Evolutionary conservation across 2,888 invertebrate species (phyloP), one percentile per base, ranked within the genome.

Genomic region (Hedya salicella): DNA sequence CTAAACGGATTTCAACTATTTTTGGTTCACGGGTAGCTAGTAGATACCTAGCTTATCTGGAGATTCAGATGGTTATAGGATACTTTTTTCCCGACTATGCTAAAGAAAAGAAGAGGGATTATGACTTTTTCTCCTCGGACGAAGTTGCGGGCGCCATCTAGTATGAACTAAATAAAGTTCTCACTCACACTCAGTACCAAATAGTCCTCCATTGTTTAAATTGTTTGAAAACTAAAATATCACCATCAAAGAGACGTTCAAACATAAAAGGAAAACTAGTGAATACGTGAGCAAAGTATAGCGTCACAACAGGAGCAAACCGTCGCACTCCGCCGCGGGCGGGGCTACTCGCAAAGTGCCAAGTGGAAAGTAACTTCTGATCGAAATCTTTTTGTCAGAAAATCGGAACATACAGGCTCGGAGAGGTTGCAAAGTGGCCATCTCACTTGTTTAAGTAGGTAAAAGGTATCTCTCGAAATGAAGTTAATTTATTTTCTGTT

Each of bases 361-460:
- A 63, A 68, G 67, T 68, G 52, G 62, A 46, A 63, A 67, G 63
- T 63, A 59, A 67, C 67, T 67, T 63, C n/a, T 59, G 67, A 56
- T 57, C 49, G 57, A 52, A 64, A 64, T 64, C 64, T 59, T 64
- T 64, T 64, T 62, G 63, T 64, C 63, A 57, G 63, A 11, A 63
- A 64, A 57, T 64, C 63, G 61, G 49, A 49, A 50, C 52, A 50
- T 44, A 17, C 4, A 3, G 3, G 25, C 25, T 25, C 25, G 25
- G 46, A 40, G 36, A 36, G 36, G 36, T 36, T 9, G 36, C 36
- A n/a, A n/a, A n/a, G 36, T 9, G 36, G 36, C 8, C 9, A 11
- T 36, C 11, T 5, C 2, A 36, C 36, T 6, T 4, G 36, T 36
- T 5, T 8, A 36, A 25, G 6, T 36, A 36, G 36, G 11, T 11